Evolutionary conservation across 1,140 invertebrate species (phyloP).

Genomic region (Thaumatotibia leucotreta): DNA sequence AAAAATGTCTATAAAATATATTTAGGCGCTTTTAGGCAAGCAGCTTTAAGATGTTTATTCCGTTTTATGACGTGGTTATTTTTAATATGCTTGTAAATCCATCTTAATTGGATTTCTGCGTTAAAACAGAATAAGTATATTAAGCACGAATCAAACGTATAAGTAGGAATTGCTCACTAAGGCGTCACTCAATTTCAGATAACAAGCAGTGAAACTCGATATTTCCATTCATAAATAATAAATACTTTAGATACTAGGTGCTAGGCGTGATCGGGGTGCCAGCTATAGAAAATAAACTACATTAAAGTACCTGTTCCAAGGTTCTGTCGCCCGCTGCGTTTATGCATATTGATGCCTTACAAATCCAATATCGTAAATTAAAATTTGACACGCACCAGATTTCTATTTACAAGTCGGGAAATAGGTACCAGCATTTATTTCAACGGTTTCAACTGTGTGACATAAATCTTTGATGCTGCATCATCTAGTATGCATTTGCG

Average conservation of each 20-base stretch:
- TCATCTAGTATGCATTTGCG: background rate
- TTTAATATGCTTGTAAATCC: too few species aligned
- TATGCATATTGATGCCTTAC: conserved; percentile 11
- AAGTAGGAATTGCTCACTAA: background rate
- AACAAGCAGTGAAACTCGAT: background rate
- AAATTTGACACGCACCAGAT: background rate
- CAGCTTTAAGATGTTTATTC: too few species aligned
- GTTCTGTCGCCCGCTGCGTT: background rate
- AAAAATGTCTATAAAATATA: too few species aligned
- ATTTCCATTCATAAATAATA: conserved; percentile 1
- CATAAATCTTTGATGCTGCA: background rate
- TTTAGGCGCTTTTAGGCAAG: too few species aligned
- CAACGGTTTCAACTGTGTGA: background rate
- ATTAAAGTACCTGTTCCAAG: background rate
- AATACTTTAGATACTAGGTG: conserved; percentile 5
- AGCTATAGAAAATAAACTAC: background rate
- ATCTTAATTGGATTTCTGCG: too few species aligned
- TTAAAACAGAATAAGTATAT: background rate
- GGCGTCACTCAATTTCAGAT: background rate
- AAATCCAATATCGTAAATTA: conserved; percentile 13
- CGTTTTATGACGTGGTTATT: too few species aligned
- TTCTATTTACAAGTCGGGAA: conserved; percentile 3
- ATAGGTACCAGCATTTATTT: background rate
- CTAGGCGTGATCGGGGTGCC: background rate
- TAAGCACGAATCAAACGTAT: background rate